These are phyloP conservation scores for Hormaphis cornu DNA, from an alignment of 1,140 invertebrate genomes.

Conservation along the genomic window DNA sequence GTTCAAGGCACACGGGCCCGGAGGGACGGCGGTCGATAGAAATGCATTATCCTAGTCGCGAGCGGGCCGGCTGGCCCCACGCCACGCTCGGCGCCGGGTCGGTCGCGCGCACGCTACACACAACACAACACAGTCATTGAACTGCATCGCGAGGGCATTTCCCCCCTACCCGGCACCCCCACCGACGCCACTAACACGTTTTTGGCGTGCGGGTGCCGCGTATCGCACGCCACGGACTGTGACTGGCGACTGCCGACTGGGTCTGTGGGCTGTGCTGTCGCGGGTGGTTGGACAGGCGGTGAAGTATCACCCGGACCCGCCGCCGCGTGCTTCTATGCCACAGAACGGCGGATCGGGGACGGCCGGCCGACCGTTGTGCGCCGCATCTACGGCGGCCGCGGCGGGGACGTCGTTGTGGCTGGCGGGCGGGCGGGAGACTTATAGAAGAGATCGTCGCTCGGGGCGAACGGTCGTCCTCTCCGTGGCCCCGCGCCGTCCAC, in stretches of 20 bases:
- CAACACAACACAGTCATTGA: not conserved
- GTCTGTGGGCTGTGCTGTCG: not conserved
- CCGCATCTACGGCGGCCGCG: not conserved
- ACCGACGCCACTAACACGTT: not conserved
- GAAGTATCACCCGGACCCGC: no score
- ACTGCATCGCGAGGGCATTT: constrained; percentile 17
- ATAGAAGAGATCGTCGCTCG: not conserved
- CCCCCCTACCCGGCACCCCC: not conserved
- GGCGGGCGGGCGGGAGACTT: not conserved
- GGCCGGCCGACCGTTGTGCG: not conserved
- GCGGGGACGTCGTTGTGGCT: not conserved
- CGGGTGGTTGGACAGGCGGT: not conserved
- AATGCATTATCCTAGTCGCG: not conserved
- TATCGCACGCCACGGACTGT: no score
- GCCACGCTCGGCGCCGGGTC: not conserved
- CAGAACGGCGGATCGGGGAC: not conserved
- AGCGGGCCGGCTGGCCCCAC: no score
- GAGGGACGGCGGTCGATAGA: not conserved
- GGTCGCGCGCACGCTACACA: not conserved
- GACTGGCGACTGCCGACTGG: not conserved
- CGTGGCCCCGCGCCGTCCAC: not conserved
- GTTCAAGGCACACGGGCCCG: not conserved
- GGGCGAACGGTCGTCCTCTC: not conserved
- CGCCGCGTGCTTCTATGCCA: not conserved
- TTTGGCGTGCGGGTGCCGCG: not conserved